Percentiles rank a stretch among this genome's conserved stretches.
Evolutionary conservation across 2,113 vertebrate species (phyloP).

Genomic region (Cynocephalus volans): DNA sequence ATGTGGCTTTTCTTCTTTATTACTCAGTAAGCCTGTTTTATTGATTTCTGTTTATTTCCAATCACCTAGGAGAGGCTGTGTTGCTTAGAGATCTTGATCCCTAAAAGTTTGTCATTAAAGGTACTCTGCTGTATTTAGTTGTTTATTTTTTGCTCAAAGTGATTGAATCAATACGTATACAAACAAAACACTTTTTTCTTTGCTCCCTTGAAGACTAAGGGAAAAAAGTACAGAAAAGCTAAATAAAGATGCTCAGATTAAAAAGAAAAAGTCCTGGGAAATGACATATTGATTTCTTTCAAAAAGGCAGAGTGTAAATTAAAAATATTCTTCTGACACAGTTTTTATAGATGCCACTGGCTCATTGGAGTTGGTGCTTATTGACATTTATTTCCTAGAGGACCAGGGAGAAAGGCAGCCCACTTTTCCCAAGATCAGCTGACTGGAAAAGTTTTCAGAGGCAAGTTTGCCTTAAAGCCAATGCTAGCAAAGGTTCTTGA

Average conservation of each 20-base stretch:
- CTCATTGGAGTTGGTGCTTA: conserved; percentile 72
- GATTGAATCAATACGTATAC: conserved; percentile 88
- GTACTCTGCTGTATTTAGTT: conserved; percentile 84
- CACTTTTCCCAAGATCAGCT: conserved; percentile 67
- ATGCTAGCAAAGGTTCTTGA: background rate
- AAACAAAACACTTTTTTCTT: conserved; percentile 86
- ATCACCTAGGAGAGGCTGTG: conserved; percentile 64
- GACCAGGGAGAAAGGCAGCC: conserved; percentile 72
- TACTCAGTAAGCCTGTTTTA: conserved; percentile 78
- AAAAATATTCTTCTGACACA: conserved; percentile 89
- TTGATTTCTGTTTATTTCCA: conserved; percentile 85
- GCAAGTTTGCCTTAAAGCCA: background rate
- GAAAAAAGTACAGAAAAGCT: conserved; percentile 78
- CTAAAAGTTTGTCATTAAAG: conserved; percentile 88
- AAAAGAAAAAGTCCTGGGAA: conserved; percentile 79
- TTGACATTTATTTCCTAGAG: conserved; percentile 72
- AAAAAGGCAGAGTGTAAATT: conserved; percentile 88
- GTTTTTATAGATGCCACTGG: conserved; percentile 85
- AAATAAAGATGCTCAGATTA: conserved; percentile 88
- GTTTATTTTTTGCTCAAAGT: conserved; percentile 89
- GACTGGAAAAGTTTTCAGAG: conserved; percentile 60
- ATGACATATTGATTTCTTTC: conserved; percentile 89
- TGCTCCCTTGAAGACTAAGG: conserved; percentile 77
- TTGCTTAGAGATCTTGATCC: conserved; percentile 81
- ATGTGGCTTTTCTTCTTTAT: conserved; percentile 76